Conservation (phyloP, 2,797 vertebrate genomes). For the Manis pentadactyla region DNA sequence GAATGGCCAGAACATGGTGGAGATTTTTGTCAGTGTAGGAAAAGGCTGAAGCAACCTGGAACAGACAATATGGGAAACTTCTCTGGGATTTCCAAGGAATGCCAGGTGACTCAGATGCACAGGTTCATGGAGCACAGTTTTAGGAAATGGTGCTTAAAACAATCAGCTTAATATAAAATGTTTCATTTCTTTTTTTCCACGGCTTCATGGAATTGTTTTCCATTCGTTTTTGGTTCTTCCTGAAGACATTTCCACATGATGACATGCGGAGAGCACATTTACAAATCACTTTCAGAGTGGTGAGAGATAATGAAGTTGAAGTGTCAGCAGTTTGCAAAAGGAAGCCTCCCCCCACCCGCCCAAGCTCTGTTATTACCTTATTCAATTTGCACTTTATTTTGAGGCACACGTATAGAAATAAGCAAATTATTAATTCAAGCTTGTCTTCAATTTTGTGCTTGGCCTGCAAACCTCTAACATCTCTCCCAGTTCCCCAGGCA, state of each 20-base stretch:
- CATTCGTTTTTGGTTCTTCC: constrained; percentile 29
- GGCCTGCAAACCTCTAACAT: constrained; percentile 74
- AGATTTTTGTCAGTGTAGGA: background rate
- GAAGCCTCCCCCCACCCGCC: background rate
- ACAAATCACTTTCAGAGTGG: constrained; percentile 51
- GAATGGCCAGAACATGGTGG: background rate
- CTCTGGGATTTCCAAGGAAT: background rate
- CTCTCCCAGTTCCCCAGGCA: constrained; percentile 56
- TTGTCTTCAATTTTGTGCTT: constrained; percentile 81
- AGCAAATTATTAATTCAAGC: constrained; percentile 82
- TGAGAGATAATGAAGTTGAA: constrained; percentile 68
- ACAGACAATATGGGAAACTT: background rate
- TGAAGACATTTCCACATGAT: constrained; percentile 65
- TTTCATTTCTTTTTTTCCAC: background rate
- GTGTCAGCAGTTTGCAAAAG: constrained; percentile 74
- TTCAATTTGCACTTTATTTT: constrained; percentile 81
- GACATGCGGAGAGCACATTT: constrained; percentile 50
- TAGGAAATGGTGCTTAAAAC: constrained; percentile 34
- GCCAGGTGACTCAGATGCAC: background rate
- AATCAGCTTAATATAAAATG: constrained; percentile 46
- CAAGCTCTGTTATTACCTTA: constrained; percentile 74
- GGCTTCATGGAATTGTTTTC: constrained; percentile 23
- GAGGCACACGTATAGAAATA: constrained; percentile 75
- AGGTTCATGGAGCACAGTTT: background rate
- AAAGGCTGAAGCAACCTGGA: background rate